These are phyloP conservation scores for Andricus quercusramuli DNA, from an alignment of 2,888 invertebrate species.

Conservation along the genomic window DNA sequence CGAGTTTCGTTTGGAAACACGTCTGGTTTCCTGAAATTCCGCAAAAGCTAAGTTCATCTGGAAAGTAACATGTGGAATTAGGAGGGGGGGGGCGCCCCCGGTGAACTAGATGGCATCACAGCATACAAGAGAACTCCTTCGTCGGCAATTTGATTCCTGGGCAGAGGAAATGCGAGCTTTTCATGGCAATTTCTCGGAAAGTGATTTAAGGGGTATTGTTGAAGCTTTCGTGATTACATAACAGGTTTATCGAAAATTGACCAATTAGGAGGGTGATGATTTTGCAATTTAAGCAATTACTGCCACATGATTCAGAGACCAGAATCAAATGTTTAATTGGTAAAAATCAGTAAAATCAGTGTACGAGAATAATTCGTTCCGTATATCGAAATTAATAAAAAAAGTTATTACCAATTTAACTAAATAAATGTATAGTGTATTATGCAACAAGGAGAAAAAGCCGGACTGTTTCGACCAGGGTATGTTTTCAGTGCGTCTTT, in stretches of 20 bases:
- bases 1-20: conserved; percentile 13
- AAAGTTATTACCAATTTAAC: too few relatives aligned
- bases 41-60: not conserved
- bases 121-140: conserved; percentile 6
- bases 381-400: too few relatives aligned
- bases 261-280: conserved; percentile 14
- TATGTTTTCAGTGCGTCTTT: too few relatives aligned
- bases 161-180: conserved; percentile 13
- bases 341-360: too few relatives aligned
- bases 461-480: too few relatives aligned
- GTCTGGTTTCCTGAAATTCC: not conserved
- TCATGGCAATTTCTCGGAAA: conserved; percentile 7
- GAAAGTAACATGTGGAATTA: not conserved
- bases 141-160: conserved; percentile 13
- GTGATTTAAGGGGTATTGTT: conserved; percentile 22
- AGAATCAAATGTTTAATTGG: not conserved
- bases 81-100: not conserved
- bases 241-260: conserved; percentile 29
- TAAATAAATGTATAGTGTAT: too few relatives aligned
- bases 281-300: conserved; percentile 17
- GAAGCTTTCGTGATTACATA: conserved; percentile 29
- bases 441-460: too few relatives aligned
- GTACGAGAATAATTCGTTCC: too few relatives aligned
- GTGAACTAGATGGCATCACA: conserved; percentile 11
- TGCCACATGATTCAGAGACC: not conserved